Percentiles rank a stretch among this genome's conserved stretches.
These are phyloP conservation scores for Gymnorhina tibicen DNA, from an alignment of 2,113 vertebrate genomes.

Conservation along the genomic window DNA sequence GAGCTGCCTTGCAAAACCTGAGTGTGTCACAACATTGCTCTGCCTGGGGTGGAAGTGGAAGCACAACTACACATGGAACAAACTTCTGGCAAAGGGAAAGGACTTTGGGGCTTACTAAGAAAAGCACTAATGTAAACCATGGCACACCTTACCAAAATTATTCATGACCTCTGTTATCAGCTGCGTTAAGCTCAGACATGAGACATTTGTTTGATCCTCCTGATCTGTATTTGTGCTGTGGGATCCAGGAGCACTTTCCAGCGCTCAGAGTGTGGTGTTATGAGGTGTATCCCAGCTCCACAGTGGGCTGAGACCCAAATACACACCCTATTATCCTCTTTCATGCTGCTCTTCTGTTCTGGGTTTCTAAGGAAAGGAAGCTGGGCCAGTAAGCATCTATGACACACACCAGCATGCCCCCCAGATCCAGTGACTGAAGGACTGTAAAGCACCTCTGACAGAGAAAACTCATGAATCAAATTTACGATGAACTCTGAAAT, in stretches of 20 bases:
- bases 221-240: accelerated
- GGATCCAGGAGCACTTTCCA: not conserved
- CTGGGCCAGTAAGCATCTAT: not conserved
- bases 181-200: not conserved
- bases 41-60: not conserved
- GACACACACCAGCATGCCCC: not conserved
- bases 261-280: not conserved
- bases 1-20: not conserved
- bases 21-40: not conserved
- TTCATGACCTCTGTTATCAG: not conserved
- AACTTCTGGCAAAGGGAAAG: not conserved
- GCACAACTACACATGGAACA: not conserved
- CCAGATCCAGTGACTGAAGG: not conserved
- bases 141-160: not conserved
- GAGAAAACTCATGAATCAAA: not conserved
- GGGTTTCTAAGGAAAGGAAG: not conserved
- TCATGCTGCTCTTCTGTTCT: not conserved
- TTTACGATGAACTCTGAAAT: not conserved
- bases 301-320: not conserved
- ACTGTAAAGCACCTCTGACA: not conserved
- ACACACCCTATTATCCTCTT: not conserved
- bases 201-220: not conserved
- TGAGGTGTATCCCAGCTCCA: not conserved
- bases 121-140: not conserved
- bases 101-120: not conserved